phyloP scores from a whole-genome alignment of 2,113 vertebrate genomes.

The Peromyscus polionotus region DNA sequence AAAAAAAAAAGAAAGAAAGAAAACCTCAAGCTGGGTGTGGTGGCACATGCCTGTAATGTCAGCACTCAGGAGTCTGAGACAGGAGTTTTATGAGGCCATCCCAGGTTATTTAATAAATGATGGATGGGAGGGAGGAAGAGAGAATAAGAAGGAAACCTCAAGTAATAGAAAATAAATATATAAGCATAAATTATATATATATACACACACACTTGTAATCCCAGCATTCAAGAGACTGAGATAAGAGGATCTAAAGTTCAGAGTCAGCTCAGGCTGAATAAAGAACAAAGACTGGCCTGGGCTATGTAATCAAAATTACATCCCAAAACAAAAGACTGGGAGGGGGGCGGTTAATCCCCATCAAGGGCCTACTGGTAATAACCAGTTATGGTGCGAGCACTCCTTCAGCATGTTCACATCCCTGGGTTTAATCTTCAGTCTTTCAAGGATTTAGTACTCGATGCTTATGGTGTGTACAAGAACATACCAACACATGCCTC shows the following conservation, averaged over 20 bases:
- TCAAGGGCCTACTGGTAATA: not conserved
- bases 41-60: too few species aligned
- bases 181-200: too few species aligned
- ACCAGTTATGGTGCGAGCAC: not conserved
- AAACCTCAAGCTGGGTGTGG: too few species aligned
- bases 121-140: not conserved
- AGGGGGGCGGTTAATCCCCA: not conserved
- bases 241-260: too few species aligned
- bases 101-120: not conserved
- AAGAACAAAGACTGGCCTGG: too few species aligned
- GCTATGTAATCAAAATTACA: not conserved
- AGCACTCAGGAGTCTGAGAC: not conserved
- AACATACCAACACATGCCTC: not conserved
- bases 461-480: not conserved
- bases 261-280: not conserved
- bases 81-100: not conserved
- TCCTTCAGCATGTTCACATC: not conserved
- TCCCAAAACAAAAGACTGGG: not conserved
- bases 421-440: not conserved
- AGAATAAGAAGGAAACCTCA: not conserved
- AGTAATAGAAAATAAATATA: not conserved
- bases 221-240: not conserved
- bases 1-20: too few species aligned
- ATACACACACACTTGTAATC: not conserved
- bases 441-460: not conserved